These are phyloP conservation scores for Antrozous pallidus DNA, from an alignment of 2,797 vertebrate species.

Conservation along the genomic window DNA sequence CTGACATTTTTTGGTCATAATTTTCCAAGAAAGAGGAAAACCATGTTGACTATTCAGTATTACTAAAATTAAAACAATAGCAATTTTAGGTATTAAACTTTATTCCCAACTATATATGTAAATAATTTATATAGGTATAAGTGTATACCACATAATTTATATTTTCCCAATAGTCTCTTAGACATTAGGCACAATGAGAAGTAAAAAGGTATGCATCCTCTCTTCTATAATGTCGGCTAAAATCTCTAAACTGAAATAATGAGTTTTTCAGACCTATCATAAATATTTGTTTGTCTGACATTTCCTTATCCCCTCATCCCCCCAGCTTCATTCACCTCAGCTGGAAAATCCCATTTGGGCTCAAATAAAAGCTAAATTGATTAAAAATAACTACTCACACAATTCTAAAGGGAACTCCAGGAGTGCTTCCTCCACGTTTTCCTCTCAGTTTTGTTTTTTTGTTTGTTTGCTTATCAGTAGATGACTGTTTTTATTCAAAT, in stretches of 20 bases:
- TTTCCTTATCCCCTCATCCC: no score
- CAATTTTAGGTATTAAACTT: background rate
- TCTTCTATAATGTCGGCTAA: background rate
- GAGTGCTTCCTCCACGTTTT: background rate
- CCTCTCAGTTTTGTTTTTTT: no score
- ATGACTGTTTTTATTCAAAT: background rate
- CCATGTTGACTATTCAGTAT: background rate
- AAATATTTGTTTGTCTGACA: background rate
- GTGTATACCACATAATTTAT: no score
- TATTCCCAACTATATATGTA: background rate
- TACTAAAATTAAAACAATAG: background rate
- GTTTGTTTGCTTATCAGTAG: background rate
- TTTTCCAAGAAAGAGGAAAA: background rate
- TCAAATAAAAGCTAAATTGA: background rate
- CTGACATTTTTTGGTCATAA: background rate
- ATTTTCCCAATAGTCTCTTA: background rate
- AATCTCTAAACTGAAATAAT: background rate
- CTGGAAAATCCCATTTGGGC: background rate
- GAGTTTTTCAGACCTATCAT: background rate
- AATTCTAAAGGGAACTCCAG: background rate
- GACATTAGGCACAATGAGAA: background rate
- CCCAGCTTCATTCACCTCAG: background rate
- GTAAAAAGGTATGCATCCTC: rapidly evolving
- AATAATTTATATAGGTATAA: no score
- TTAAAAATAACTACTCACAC: background rate